Conservation (phyloP, 2,888 invertebrate genomes). For the Orchesellides sinensis region DNA sequence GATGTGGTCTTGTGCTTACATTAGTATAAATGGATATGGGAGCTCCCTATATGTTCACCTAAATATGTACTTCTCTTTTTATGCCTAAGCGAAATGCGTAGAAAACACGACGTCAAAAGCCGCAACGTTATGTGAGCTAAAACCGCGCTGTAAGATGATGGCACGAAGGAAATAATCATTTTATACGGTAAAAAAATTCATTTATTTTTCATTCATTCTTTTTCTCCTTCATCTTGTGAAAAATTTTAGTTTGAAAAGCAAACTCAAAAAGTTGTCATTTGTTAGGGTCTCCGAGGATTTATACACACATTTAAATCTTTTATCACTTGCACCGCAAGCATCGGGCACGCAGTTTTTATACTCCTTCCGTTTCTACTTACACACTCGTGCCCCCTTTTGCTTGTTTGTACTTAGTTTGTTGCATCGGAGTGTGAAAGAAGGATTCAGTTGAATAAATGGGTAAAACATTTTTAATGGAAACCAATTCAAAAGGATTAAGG, state of each 20-base stretch:
- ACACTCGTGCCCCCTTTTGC: neutral
- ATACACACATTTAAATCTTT: conserved; percentile 46
- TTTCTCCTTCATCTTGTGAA: neutral
- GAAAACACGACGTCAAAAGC: neutral
- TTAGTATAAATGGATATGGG: too few species aligned
- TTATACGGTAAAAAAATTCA: conserved; percentile 46
- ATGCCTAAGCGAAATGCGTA: neutral
- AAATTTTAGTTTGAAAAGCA: neutral
- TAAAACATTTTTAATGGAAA: conserved; percentile 52
- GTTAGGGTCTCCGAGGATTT: conserved; percentile 25
- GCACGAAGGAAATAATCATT: conserved; percentile 38
- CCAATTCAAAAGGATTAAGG: conserved; percentile 61
- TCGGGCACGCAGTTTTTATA: too few species aligned
- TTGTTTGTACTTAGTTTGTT: neutral
- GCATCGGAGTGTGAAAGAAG: neutral
- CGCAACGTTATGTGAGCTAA: too few species aligned
- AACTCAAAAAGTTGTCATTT: conserved; percentile 12
- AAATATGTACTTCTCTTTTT: too few species aligned
- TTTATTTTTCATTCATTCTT: conserved; percentile 52
- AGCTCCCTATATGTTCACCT: too few species aligned
- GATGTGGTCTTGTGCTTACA: too few species aligned
- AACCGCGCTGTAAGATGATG: too few species aligned
- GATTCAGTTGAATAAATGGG: conserved; percentile 4
- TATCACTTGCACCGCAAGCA: conserved; percentile 18
- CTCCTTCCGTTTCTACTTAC: neutral